These are phyloP conservation scores for Dicerorhinus sumatrensis DNA, from an alignment of 2,113 vertebrate species.

Conservation along the genomic window DNA sequence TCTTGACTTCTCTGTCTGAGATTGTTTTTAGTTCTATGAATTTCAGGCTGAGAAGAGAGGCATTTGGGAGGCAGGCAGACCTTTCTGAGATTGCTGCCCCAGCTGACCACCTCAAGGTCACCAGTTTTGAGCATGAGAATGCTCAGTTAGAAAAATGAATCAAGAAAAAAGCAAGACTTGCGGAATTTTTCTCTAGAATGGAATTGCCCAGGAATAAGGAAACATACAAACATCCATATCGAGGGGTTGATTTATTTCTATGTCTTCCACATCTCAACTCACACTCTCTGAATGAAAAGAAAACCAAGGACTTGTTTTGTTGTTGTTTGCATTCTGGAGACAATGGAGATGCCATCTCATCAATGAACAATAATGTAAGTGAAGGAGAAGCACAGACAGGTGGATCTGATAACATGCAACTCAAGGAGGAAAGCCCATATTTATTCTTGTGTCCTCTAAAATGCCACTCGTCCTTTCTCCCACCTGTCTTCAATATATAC, in stretches of 20 bases:
- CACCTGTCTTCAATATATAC: background rate
- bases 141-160: background rate
- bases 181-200: conserved; percentile 23
- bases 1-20: no score
- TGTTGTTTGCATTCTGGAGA: conserved; percentile 34
- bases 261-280: conserved; percentile 11
- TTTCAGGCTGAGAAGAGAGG: conserved; percentile 7
- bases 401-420: background rate
- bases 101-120: conserved; percentile 27
- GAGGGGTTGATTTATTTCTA: conserved; percentile 48
- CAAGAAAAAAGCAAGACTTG: background rate
- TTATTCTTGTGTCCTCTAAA: background rate
- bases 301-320: background rate
- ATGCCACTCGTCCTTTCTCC: background rate
- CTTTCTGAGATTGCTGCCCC: conserved; percentile 12
- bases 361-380: background rate
- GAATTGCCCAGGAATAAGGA: conserved; percentile 50
- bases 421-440: background rate
- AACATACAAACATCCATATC: background rate
- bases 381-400: background rate
- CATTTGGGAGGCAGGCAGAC: background rate
- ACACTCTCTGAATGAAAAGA: conserved; percentile 23
- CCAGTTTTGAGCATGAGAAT: background rate
- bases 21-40: conserved; percentile 23
- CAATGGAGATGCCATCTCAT: background rate